Evolutionary conservation across 2,888 invertebrate species (phyloP), one percentile per base, ranked within the genome.

Genomic region (Latrodectus elegans): DNA sequence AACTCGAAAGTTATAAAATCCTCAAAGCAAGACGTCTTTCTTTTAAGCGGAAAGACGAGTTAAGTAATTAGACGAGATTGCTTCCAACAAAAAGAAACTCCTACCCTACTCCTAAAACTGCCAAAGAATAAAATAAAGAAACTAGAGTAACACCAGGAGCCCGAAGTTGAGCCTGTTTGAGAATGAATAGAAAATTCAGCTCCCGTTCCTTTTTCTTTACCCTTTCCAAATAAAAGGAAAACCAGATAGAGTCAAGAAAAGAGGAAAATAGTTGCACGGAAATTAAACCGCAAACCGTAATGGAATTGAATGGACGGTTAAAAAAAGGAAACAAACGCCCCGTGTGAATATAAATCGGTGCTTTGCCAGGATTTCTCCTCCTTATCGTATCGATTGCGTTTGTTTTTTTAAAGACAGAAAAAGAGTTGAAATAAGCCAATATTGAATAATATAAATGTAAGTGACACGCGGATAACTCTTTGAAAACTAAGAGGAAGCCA

Each of bases 251-350:
- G 49, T 72, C 64, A 22, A 26, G 70, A 55, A 79, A 71, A 68
- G 17, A 26, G 52, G 65, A 81, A 81, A 81, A 81, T 64, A 74
- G n/a, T 53, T 52, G 67, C 26, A 53, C 72, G 81, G 81, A 81
- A 81, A 81, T 81, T 81, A 81, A 81, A 81, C 81, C 81, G 53
- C 81, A 73, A 65, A 52, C 81, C 67, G 74, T 73, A 81, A 81
- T 81, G 74, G 81, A 74, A 74, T 81, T 55, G 81, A 26, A 53
- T 81, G 53, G 65, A 17, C 17, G 67, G 53, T 53, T 74, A 67
- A 53, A 81, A 74, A 51, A 80, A 65, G 22, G 38, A 64, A 71
- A 22, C 38, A 12, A 64, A 64, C 17, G 75, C 68, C 75, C 74
- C 64, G 65, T 71, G 68, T 83, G 83, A 83, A 83, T 83, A 76